Base-by-base conservation (phyloP, 2,797 vertebrate species). In the Podargus strigoides region DNA sequence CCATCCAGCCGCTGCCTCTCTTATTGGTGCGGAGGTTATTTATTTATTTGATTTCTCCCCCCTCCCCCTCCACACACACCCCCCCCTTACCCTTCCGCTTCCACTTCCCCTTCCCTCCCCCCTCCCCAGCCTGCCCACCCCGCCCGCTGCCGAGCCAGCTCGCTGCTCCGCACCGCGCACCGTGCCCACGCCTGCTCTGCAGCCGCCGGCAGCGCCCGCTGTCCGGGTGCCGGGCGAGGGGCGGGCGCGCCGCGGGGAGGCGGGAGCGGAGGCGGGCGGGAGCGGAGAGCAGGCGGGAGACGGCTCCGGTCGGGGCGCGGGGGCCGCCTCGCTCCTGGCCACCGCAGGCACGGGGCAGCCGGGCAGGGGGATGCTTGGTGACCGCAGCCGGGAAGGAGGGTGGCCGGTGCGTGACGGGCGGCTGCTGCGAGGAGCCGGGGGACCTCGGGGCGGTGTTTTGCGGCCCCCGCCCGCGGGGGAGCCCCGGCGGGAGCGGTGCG, bases 11-110 rank as follows among this genome's bases (percentile, higher is more conserved):
- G 93, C 93, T 90, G 93, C 96, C 96, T 81, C 95, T 97, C 97
- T 98, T 97, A 97, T 97, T 96, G 97, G 97, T 97, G 97, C 93
- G 92, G 96, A 96, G 97, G 94, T 95, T 88, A 93, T 89, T 93
- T 96, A 93, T 96, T 97, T 97, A 97, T 97, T 97, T 97, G 82
- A 91, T 94, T 97, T 96, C 90, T 91, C 26, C 66, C 27, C 85
- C 77, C 79, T 44, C 72, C 63, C 37, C 49, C 21, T 12, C 23
- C 49, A 7, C 34, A 42, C 7, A 3, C 27, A 28, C 7, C 78
- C 44, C 58, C 82, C 84, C 39, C 27, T 39, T 30, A 67, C 78
- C 70, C 32, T 24, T 62, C 32, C 27, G 18, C 44, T 46, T 46
- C 44, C 46, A 32, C 67, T 39, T 60, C 30, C 62, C 37, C 10